Evolutionary conservation across 2,888 invertebrate species (phyloP).

Genomic region (Acanthoscelides obtectus): DNA sequence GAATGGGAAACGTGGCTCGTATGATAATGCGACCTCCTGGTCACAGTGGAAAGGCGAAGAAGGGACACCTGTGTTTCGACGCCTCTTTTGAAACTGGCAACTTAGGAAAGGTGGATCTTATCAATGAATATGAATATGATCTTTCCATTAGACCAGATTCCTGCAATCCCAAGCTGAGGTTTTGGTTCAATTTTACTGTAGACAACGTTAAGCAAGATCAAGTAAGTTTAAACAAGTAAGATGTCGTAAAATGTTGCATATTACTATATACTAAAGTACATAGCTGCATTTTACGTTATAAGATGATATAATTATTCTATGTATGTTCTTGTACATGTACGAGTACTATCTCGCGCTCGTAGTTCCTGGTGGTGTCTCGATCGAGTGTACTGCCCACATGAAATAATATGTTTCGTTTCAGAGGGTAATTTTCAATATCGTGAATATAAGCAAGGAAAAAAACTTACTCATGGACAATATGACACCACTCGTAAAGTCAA

Average conservation of each 20-base stretch:
- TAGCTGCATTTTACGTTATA: too few species aligned
- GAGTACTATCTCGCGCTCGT: too few species aligned
- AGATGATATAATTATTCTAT: too few species aligned
- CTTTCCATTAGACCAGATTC: constrained; percentile 94
- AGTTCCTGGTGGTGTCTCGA: too few species aligned
- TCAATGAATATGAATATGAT: constrained; percentile 94
- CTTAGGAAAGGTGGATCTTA: constrained; percentile 89
- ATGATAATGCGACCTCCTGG: constrained; percentile 85
- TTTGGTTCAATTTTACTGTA: constrained; percentile 98
- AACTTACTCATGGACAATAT: constrained; percentile 86
- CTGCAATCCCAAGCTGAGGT: constrained; percentile 84
- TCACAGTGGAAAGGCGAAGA: constrained; percentile 92
- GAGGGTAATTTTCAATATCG: constrained; percentile 94
- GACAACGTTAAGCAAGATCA: constrained; percentile 93
- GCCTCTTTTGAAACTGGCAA: constrained; percentile 97
- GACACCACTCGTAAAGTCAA: constrained; percentile 91
- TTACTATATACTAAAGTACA: too few species aligned
- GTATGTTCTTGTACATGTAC: too few species aligned
- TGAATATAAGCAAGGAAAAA: constrained; percentile 90
- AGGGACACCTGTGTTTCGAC: constrained; percentile 94
- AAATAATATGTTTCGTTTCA: constrained; percentile 46
- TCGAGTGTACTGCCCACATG: too few species aligned
- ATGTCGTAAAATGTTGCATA: not conserved
- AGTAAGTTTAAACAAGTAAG: constrained; percentile 52
- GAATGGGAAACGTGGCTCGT: constrained; percentile 86